phyloP scores from a whole-genome alignment of 2,113 vertebrate species.

The Lamprotornis superbus region DNA sequence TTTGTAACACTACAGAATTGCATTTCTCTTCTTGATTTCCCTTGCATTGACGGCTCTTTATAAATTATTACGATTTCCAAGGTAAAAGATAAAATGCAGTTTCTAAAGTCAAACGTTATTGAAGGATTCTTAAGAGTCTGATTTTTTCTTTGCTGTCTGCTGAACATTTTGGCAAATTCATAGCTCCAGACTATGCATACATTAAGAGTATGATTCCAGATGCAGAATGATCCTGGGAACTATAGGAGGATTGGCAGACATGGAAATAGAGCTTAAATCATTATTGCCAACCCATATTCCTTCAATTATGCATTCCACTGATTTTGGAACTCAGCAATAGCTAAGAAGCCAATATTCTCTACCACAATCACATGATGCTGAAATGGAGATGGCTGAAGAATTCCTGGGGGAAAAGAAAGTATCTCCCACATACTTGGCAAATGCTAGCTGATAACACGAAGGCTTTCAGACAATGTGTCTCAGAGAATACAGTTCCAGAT shows the following conservation, averaged over 20 bases:
- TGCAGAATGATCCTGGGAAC: background rate
- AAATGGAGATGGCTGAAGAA: conserved; percentile 20
- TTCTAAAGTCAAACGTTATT: background rate
- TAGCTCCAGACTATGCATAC: background rate
- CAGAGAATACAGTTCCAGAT: background rate
- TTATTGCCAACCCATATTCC: background rate
- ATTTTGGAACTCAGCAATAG: background rate
- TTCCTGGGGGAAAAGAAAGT: background rate
- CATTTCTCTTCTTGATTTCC: background rate
- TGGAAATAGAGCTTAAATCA: background rate
- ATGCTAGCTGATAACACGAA: background rate
- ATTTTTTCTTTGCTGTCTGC: background rate
- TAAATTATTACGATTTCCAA: background rate
- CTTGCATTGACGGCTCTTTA: background rate
- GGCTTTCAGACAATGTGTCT: background rate
- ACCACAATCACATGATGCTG: background rate
- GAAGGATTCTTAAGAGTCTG: background rate
- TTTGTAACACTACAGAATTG: background rate
- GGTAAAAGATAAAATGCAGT: background rate
- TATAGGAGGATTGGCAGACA: background rate
- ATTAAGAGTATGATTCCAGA: background rate
- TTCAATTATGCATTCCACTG: background rate
- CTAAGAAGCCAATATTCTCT: background rate
- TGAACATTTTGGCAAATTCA: background rate
- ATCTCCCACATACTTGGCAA: background rate